These are phyloP conservation scores for Scaptodrosophila latifasciaeformis DNA, from an alignment of 2,888 invertebrate species.

Conservation along the genomic window DNA sequence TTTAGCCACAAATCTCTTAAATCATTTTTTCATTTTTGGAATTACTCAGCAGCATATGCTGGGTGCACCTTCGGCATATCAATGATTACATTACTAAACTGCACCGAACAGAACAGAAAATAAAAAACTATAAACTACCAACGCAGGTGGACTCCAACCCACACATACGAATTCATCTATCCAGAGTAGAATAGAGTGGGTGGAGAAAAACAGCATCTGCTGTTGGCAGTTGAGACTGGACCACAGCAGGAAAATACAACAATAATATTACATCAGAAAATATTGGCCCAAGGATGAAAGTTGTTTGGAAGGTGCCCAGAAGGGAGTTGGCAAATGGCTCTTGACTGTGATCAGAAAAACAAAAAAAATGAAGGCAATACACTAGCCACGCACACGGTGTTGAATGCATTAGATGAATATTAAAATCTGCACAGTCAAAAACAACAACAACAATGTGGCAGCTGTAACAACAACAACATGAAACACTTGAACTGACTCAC, in stretches of 20 bases:
- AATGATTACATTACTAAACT: constrained; percentile 45
- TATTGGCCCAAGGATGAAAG: no score
- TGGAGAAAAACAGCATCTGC: constrained; percentile 6
- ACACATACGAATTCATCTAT: background rate
- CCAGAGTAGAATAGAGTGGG: background rate
- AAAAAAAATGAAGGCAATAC: constrained; percentile 51
- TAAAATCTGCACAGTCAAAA: constrained; percentile 39
- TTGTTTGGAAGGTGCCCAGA: background rate
- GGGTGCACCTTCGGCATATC: constrained; percentile 36
- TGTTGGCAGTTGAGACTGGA: constrained; percentile 4
- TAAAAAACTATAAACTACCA: no score
- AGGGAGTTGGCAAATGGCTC: background rate
- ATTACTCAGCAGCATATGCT: no score
- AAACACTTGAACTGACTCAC: background rate
- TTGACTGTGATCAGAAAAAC: background rate
- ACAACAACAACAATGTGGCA: constrained; percentile 28
- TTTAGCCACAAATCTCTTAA: constrained; percentile 16
- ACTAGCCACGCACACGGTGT: constrained; percentile 27
- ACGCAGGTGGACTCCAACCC: background rate
- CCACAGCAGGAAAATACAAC: no score
- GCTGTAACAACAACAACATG: constrained; percentile 26
- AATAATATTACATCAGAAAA: no score
- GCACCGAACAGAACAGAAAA: constrained; percentile 20
- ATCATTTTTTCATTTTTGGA: background rate
- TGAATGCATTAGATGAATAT: constrained; percentile 66